Base-by-base conservation (phyloP, 2,888 invertebrate genomes). In the Frankliniella intonsa region DNA sequence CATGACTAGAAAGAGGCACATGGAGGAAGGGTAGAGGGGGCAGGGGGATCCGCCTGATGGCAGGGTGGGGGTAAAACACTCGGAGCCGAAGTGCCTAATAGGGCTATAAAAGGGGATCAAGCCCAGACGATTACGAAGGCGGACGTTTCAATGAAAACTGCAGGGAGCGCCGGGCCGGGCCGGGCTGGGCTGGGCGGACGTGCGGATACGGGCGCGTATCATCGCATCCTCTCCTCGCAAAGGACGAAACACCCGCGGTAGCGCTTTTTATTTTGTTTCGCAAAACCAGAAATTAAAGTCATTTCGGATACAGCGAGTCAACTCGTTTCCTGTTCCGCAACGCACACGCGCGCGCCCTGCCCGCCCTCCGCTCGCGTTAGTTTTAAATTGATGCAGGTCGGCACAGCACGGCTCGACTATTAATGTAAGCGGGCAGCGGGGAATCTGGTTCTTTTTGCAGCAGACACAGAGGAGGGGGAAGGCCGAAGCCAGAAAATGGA, bases 51-150 rank as follows among this genome's bases (percentile, higher is more conserved):
- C 0, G 62, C 14, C 19, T 7, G 55, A 17, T 2, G 55, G 5
- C 55, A 17, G 9, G 38, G 5, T 5, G 38, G 38, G 69, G 69
- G 69, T 10, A 22, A 12, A 9, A 25, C 69, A 22, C 69, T 25
- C 25, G 11, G 69, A 38, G 38, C 38, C 25, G 69, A 76, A 76
- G 22, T 55, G 25, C 69, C 69, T 76, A 76, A 76, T 76, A 76
- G 69, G 25, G 25, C 69, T 25, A 76, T 76, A 76, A 76, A 76
- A 25, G 69, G 25, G 69, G 69, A 76, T 76, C 69, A 76, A 38
- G 69, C 25, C 11, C 69, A 12, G 69, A 76, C 69, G 69, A 25
- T 76, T 76, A 76, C 69, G 69, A 76, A 62, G 62, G 62, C 19
- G 14, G 17, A n/a, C 69, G 25, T 76, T 25, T 76, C 69, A 76